These are phyloP conservation scores for Acanthurus tractus DNA, from an alignment of 2,797 vertebrate species.

Conservation along the genomic window DNA sequence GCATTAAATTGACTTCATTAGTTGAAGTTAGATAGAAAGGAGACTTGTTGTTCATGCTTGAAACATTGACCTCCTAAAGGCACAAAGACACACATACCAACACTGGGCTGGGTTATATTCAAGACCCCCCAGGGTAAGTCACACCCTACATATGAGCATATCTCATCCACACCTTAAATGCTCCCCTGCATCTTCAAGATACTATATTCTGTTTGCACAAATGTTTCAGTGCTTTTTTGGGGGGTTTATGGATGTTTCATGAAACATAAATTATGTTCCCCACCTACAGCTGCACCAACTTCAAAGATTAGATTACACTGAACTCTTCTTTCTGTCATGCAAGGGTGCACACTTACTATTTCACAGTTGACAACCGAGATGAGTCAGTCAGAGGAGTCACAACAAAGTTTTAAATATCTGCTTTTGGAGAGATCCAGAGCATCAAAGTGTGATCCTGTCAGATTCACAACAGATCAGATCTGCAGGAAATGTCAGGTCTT, in stretches of 20 bases:
- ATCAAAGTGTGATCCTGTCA: not conserved
- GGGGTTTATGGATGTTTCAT: not conserved
- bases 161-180: slow-evolving; percentile 1
- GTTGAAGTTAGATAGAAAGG: too few species aligned
- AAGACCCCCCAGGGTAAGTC: not conserved
- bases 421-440: not conserved
- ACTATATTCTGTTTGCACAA: not conserved
- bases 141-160: slow-evolving; percentile 13
- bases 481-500: too few species aligned
- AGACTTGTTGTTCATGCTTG: not conserved
- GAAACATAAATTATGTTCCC: not conserved
- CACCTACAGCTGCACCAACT: too few species aligned
- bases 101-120: slow-evolving; percentile 31
- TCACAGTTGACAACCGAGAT: not conserved
- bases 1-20: too few species aligned
- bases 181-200: not conserved
- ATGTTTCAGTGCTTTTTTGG: not conserved
- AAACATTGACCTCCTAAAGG: slow-evolving; percentile 17
- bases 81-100: slow-evolving; percentile 44
- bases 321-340: not conserved
- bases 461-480: not conserved
- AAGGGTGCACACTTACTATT: not conserved
- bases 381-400: slow-evolving; percentile 20
- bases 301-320: slow-evolving; percentile 8
- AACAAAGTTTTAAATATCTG: slow-evolving; percentile 19